phyloP scores from a whole-genome alignment of 2,113 vertebrate species.

The Lates calcarifer region DNA sequence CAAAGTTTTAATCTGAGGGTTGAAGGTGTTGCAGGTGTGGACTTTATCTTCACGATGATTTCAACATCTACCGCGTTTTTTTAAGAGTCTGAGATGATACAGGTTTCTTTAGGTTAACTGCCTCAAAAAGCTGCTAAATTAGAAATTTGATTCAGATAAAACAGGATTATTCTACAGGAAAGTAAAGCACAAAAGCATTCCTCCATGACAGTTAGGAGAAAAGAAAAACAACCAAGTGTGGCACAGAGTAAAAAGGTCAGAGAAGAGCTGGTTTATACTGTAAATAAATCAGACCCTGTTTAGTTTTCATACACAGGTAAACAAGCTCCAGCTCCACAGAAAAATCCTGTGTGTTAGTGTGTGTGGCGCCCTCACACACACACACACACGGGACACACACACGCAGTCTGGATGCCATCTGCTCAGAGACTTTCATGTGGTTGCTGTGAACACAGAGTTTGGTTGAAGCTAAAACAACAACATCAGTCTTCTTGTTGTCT shows the following conservation, averaged over 20 bases:
- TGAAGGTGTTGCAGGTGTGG: background rate
- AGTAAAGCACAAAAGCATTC: background rate
- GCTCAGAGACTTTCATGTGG: background rate
- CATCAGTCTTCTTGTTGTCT: background rate
- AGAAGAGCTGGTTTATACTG: background rate
- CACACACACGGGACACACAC: background rate
- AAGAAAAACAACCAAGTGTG: background rate
- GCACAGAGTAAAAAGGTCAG: background rate
- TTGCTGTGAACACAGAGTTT: background rate
- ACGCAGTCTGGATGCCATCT: conserved; percentile 19
- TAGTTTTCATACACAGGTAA: background rate
- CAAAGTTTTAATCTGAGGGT: background rate
- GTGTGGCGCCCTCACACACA: background rate
- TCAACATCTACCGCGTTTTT: too few relatives aligned
- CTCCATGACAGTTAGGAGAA: background rate
- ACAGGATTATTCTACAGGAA: background rate
- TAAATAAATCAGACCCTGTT: background rate
- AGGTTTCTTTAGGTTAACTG: too few relatives aligned
- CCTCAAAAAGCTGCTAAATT: too few relatives aligned
- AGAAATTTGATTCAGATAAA: too few relatives aligned
- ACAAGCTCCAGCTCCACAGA: background rate
- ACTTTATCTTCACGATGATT: background rate
- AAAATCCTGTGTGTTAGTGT: background rate
- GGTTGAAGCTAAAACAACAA: conserved; percentile 19
- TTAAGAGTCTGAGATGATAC: background rate